A percentile compares a stretch with the other conserved stretches of the same genome.
These are phyloP conservation scores for Chitala chitala DNA, from an alignment of 2,113 vertebrate species.

Conservation along the genomic window DNA sequence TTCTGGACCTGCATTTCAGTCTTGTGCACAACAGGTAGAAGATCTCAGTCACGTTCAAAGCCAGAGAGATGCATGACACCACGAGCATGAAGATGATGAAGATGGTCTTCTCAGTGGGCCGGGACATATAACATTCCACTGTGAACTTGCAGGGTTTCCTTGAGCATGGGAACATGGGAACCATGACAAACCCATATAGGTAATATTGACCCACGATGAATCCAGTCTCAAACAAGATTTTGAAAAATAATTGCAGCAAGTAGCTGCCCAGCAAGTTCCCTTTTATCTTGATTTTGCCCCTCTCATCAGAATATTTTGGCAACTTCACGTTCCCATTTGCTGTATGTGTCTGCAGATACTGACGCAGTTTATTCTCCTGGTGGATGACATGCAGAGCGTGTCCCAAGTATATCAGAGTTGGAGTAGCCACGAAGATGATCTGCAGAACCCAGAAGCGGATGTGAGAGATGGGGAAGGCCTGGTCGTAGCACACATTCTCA, in stretches of 20 bases:
- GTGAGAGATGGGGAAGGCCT: constrained; percentile 73
- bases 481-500: constrained; percentile 74
- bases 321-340: constrained; percentile 32
- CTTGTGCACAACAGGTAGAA: constrained; percentile 61
- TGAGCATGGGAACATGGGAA: constrained; percentile 66
- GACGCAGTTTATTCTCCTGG: constrained; percentile 77
- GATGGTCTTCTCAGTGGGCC: constrained; percentile 75
- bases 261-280: constrained; percentile 67
- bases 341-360: constrained; percentile 38
- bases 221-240: constrained; percentile 65
- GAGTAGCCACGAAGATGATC: constrained; percentile 92
- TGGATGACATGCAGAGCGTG: constrained; percentile 82
- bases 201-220: constrained; percentile 74
- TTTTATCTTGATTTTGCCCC: constrained; percentile 61
- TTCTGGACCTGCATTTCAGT: constrained; percentile 38
- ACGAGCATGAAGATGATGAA: constrained; percentile 77
- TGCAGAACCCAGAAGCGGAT: constrained; percentile 88
- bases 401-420: constrained; percentile 85
- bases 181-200: constrained; percentile 71
- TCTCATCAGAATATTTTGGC: constrained; percentile 67
- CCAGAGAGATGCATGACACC: constrained; percentile 62
- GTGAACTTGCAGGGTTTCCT: constrained; percentile 66
- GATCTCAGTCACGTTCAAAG: constrained; percentile 62
- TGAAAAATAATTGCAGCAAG: constrained; percentile 58
- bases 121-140: constrained; percentile 75